phyloP scores from a whole-genome alignment of 2,113 vertebrate genomes.

The Shinisaurus crocodilurus region DNA sequence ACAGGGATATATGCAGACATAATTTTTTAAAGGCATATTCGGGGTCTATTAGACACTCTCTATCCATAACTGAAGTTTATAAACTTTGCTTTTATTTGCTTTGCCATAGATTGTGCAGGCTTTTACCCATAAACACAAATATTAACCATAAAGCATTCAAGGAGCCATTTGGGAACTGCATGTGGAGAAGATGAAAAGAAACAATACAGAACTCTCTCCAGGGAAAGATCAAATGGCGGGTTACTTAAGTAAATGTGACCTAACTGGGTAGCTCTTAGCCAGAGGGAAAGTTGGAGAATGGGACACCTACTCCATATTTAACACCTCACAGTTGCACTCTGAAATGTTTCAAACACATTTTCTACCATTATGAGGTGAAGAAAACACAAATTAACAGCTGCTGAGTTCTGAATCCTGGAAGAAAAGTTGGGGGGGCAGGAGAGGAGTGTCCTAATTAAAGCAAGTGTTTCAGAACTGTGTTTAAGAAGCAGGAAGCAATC shows the following conservation, averaged over 20 bases:
- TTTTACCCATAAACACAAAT: constrained; percentile 58
- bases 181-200: constrained; percentile 73
- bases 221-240: constrained; percentile 72
- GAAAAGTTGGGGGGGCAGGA: not conserved
- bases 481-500: constrained; percentile 22
- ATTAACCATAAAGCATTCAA: constrained; percentile 61
- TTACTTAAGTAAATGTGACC: constrained; percentile 65
- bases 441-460: constrained; percentile 6
- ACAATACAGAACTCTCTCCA: constrained; percentile 60
- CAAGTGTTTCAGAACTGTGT: not conserved
- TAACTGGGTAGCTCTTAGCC: constrained; percentile 57
- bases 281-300: constrained; percentile 21
- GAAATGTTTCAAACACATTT: constrained; percentile 29
- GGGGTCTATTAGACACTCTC: constrained; percentile 47
- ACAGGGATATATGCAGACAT: not conserved
- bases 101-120: constrained; percentile 35
- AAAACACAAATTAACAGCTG: constrained; percentile 43
- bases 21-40: constrained; percentile 7
- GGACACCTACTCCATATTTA: constrained; percentile 66
- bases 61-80: constrained; percentile 47
- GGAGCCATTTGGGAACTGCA: constrained; percentile 57
- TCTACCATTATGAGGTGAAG: constrained; percentile 43
- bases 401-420: constrained; percentile 48
- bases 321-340: constrained; percentile 64
- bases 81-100: constrained; percentile 61